Base-by-base conservation (phyloP, 2,888 invertebrate genomes). In the Erebia epiphron region DNA sequence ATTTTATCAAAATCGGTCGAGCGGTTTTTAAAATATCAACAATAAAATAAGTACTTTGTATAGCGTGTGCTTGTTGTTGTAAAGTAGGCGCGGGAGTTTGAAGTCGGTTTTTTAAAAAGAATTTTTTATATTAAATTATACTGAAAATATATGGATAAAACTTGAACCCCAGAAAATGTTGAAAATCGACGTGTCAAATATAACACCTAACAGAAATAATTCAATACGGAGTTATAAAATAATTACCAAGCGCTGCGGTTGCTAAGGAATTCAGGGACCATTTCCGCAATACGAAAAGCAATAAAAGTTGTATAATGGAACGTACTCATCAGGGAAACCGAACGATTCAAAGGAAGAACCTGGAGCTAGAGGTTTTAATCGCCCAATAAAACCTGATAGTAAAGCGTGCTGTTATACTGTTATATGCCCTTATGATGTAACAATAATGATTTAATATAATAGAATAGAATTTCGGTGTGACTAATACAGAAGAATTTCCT, bases 211-310 rank as follows among this genome's bases (percentile, higher is more conserved):
- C 13, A 57, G 26, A 13, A 35, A 57, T 43, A 43, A 43, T 18
- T 61, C 16, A 61, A 18, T n/a, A 41, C 43, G 41, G 46, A 18
- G 43, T 1, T 61, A 50, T n/a, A 7, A 46, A 43, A 46, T 61
- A 11, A 58, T 58, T 26, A 58, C 14, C 14, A 35, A 60, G 41
- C 41, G 41, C 60, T 60, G 5, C 35, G 21, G 46, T 11, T 61
- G 61, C 61, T 10, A 21, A 43, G 41, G 16, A 43, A 60, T 60
- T 41, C 41, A 14, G 26, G 18, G 18, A 21, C 14, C 49, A 46
- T 62, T 62, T 62, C 62, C 62, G 62, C 62, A 49, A 46, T 62
- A 62, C 8, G 49, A 62, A 13, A 62, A 14, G 62, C 14, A 62
- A 62, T 62, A 62, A 62, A 62, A 62, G 21, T 46, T 49, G 46